Evolutionary conservation across 2,797 vertebrate genomes (phyloP).

Genomic region (Crypturellus tataupa): DNA sequence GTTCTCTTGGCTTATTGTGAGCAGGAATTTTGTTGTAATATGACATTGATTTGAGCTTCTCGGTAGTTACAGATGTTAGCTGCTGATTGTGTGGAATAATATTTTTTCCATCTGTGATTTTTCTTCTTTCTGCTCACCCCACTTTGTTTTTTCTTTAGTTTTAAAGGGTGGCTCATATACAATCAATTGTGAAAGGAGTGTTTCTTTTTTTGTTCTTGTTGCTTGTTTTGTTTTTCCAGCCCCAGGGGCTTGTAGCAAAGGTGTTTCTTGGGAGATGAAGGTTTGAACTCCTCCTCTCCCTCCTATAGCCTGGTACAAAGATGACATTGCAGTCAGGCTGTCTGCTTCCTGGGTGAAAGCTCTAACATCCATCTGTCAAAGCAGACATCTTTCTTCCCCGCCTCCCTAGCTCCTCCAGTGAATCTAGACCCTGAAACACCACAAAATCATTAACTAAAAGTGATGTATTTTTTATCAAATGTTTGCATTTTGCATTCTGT

Average conservation of each 20-base stretch:
- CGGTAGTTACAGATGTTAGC: neutral
- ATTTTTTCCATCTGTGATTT: neutral
- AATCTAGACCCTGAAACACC: neutral
- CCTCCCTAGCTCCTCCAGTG: neutral
- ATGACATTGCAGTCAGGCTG: neutral
- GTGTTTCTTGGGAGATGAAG: neutral
- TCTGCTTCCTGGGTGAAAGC: neutral
- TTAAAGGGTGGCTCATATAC: neutral
- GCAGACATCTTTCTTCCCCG: neutral
- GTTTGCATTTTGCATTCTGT: neutral
- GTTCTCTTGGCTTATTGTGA: neutral
- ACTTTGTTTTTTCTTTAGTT: neutral
- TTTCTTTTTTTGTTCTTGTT: no score
- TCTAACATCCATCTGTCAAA: neutral
- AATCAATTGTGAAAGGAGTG: neutral
- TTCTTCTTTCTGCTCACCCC: neutral
- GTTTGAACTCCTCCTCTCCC: neutral
- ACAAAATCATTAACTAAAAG: neutral
- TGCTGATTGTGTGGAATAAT: neutral
- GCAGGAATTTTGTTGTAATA: neutral
- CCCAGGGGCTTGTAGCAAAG: neutral
- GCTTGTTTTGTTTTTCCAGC: neutral
- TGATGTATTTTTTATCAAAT: neutral
- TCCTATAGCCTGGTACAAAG: neutral
- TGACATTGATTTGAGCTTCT: neutral